A percentile compares a stretch with the other conserved stretches of the same genome.
phyloP scores from a whole-genome alignment of 1,140 invertebrate species.

The Bombus superbus region DNA sequence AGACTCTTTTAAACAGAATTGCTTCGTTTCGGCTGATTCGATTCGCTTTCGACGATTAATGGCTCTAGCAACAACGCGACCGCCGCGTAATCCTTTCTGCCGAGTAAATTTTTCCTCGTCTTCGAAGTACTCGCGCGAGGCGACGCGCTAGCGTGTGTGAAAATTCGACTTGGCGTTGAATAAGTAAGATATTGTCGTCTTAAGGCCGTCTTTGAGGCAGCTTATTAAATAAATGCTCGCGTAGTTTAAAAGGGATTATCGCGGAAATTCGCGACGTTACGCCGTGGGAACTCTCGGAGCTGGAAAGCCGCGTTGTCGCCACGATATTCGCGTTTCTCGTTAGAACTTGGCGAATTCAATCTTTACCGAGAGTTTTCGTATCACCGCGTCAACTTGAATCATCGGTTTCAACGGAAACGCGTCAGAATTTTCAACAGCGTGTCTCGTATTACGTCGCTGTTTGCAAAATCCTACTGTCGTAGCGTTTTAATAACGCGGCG shows the following conservation, averaged over 20 bases:
- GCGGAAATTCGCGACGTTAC: background rate
- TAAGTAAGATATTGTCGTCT: background rate
- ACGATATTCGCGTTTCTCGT: conserved; percentile 40
- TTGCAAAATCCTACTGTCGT: too few species aligned
- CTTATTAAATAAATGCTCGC: conserved; percentile 28
- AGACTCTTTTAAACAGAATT: background rate
- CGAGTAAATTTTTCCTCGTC: background rate
- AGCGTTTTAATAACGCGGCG: too few species aligned
- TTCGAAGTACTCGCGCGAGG: background rate
- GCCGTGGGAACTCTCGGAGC: too few species aligned
- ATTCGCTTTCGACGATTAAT: background rate
- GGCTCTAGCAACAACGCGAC: background rate
- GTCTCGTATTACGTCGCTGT: too few species aligned
- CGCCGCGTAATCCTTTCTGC: too few species aligned
- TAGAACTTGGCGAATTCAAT: conserved; percentile 55
- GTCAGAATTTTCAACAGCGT: background rate
- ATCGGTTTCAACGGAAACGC: conserved; percentile 18
- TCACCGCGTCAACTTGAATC: background rate
- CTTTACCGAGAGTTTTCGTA: conserved; percentile 53
- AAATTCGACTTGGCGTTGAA: background rate
- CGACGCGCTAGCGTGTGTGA: background rate
- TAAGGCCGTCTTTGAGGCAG: background rate
- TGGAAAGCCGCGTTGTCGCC: background rate
- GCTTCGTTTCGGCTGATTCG: background rate
- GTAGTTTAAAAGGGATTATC: conserved; percentile 25